Base-by-base conservation (phyloP, 2,888 invertebrate genomes). In the Polymixis lichenea region DNA sequence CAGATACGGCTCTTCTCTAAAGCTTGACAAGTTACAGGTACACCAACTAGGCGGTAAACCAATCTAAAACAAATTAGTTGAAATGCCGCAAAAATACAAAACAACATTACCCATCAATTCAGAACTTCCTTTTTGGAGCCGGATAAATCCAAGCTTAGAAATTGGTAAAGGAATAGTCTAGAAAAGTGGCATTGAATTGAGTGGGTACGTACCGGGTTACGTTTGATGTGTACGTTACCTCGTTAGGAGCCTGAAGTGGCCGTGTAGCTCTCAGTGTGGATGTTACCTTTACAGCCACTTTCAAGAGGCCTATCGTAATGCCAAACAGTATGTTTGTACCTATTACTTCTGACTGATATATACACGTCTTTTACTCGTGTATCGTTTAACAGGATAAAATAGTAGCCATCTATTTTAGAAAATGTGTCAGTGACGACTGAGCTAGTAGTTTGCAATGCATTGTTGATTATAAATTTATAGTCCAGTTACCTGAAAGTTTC, bases 101-200 rank as follows among this genome's bases (percentile, higher is more conserved):
- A 28, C 5, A 32, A 65, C 22, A 28, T 28, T 28, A 67, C 9
- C 28, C 2, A 73, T 9, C 17, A 62, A 62, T 75, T 75, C 22
- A 62, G 17, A 62, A 43, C 28, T 15, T 32, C 22, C 7, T 56
- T 64, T 81, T 56, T 64, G 25, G 28, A 56, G 22, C 25, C 25
- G 25, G 43, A 81, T 75, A 75, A 77, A 74, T 38, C 49, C 38
- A 51, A 62, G 49, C 75, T 55, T 55, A 62, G 77, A 78, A 80
- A 78, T 69, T 83, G 55, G 28, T 55, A 66, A 65, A 82, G 64
- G 83, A 75, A 80, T 81, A 55, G 75, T 65, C 78, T 69, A 82
- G 78, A 79, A 77, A 56, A 60, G 72, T 56, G 43, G 55, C 53
- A 77, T 80, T 81, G 81, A 62, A 64, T 62, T 62, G 62, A 83